Conservation (phyloP, 2,888 invertebrate genomes). For the Erebia palarica region DNA sequence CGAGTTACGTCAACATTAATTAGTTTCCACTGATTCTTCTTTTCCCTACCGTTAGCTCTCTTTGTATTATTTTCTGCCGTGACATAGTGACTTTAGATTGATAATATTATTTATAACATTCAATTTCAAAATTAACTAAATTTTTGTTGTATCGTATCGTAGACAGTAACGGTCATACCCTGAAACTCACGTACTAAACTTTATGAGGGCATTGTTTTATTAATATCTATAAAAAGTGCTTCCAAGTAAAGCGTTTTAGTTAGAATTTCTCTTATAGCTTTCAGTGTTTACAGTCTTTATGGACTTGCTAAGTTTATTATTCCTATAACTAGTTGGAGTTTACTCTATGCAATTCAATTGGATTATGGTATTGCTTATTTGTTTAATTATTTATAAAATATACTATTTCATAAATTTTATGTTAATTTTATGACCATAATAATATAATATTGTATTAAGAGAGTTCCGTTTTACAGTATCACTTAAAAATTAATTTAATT, state of each 20-base stretch:
- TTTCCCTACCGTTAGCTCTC: too few relatives aligned
- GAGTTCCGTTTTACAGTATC: too few relatives aligned
- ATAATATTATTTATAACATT: too few relatives aligned
- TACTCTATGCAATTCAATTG: slow-evolving; percentile 35
- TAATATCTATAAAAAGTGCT: slow-evolving; percentile 79
- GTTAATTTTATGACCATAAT: background rate
- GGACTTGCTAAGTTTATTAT: slow-evolving; percentile 64
- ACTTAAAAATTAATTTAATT: too few relatives aligned
- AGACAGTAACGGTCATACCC: slow-evolving; percentile 40
- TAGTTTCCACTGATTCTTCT: too few relatives aligned
- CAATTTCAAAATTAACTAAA: slow-evolving; percentile 33
- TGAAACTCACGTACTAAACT: slow-evolving; percentile 60
- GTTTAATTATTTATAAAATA: slow-evolving; percentile 1
- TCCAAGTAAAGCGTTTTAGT: slow-evolving; percentile 63
- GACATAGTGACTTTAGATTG: too few relatives aligned
- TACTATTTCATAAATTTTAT: too few relatives aligned
- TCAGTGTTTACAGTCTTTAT: slow-evolving; percentile 63
- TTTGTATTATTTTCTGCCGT: too few relatives aligned
- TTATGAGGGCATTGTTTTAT: slow-evolving; percentile 77
- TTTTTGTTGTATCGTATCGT: slow-evolving; percentile 53
- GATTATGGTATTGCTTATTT: slow-evolving; percentile 29
- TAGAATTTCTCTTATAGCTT: slow-evolving; percentile 60
- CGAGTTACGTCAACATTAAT: too few relatives aligned
- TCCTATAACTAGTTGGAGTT: slow-evolving; percentile 40
- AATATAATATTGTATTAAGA: background rate